A percentile compares a stretch with the other conserved stretches of the same genome.
These are phyloP conservation scores for Patella pellucida DNA, from an alignment of 2,888 invertebrate species.

Conservation along the genomic window DNA sequence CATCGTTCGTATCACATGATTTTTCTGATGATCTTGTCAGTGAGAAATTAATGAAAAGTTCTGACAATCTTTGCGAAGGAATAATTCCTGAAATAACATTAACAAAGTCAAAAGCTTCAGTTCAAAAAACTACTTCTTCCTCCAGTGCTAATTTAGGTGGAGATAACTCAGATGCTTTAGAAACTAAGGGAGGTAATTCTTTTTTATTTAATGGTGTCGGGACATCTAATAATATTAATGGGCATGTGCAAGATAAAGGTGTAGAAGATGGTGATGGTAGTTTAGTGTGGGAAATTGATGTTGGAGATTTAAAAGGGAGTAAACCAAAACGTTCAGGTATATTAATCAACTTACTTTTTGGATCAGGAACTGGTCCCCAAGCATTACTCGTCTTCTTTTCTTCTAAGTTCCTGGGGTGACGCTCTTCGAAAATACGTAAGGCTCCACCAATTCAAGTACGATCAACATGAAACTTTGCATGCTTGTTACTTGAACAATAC, in stretches of 20 bases:
- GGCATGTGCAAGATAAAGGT: slow-evolving; percentile 14
- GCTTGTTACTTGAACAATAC: too few relatives aligned
- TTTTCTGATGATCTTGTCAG: background rate
- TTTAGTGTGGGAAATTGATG: slow-evolving; percentile 42
- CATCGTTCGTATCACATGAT: too few relatives aligned
- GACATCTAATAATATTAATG: slow-evolving; percentile 13
- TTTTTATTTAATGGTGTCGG: slow-evolving; percentile 15
- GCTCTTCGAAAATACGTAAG: too few relatives aligned
- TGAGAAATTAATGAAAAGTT: background rate
- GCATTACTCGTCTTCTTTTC: too few relatives aligned
- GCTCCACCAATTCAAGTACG: too few relatives aligned
- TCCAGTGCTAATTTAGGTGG: slow-evolving; percentile 5
- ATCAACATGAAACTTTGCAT: too few relatives aligned
- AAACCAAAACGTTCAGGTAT: slow-evolving; percentile 40
- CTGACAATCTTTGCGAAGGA: slow-evolving; percentile 1
- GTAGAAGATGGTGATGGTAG: slow-evolving; percentile 24
- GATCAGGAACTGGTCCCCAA: too few relatives aligned
- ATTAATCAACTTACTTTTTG: too few relatives aligned
- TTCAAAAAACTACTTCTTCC: background rate
- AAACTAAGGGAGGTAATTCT: slow-evolving; percentile 24
- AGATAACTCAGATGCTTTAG: slow-evolving; percentile 14
- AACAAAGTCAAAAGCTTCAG: background rate
- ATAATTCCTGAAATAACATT: background rate
- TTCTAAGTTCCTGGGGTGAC: too few relatives aligned
- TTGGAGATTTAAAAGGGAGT: slow-evolving; percentile 34